Evolutionary conservation across 2,888 invertebrate species (phyloP).

Genomic region (Epirrhoe alternata): DNA sequence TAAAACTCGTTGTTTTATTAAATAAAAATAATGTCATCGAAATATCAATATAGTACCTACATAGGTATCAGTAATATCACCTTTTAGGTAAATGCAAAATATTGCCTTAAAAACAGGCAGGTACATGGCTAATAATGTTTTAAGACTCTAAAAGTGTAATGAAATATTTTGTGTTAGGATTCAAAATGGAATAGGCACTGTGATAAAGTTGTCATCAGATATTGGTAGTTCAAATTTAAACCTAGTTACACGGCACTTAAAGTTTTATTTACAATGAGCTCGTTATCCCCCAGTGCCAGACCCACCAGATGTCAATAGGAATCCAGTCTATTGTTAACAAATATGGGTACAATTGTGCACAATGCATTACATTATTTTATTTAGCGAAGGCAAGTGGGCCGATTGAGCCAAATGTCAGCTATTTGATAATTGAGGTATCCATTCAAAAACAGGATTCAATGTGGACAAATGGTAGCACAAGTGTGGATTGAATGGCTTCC

Average conservation of each 20-base stretch:
- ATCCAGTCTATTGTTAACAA: constrained; percentile 78
- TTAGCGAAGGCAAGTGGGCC: constrained; percentile 67
- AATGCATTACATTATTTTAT: constrained; percentile 77
- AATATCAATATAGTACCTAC: too few species aligned
- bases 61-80: too few species aligned
- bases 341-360: constrained; percentile 79
- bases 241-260: constrained; percentile 11
- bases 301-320: constrained; percentile 75
- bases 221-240: constrained; percentile 19
- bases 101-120: too few species aligned
- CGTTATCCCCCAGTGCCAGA: constrained; percentile 39
- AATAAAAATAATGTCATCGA: constrained; percentile 60
- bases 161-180: constrained; percentile 13
- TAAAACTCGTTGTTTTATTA: not conserved
- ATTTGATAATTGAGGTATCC: constrained; percentile 76
- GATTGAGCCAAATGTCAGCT: constrained; percentile 76
- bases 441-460: constrained; percentile 54
- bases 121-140: constrained; percentile 53
- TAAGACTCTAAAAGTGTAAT: too few species aligned
- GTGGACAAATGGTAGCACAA: constrained; percentile 25
- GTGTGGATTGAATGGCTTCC: constrained; percentile 9
- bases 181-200: constrained; percentile 14
- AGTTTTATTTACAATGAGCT: not conserved
- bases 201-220: constrained; percentile 5
- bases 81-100: too few species aligned